Base-by-base conservation (phyloP, 2,888 invertebrate species). In the Leucania comma region DNA sequence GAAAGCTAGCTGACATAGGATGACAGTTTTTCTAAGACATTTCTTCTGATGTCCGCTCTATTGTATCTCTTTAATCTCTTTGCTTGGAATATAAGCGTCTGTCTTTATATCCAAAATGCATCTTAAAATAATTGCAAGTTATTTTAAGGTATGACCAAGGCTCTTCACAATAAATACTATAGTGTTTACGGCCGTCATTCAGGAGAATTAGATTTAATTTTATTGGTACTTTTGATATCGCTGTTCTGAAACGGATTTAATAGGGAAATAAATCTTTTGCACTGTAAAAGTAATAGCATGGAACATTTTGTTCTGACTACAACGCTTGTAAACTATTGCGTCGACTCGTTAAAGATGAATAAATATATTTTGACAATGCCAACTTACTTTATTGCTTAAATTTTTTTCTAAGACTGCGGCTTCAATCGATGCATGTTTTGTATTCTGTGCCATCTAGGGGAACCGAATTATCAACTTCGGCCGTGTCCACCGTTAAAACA, bases 221-320 rank as follows among this genome's bases (percentile, higher is more conserved):
- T 79, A 78, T 64, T 61, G 75, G 64, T 63, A 53, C 70, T 78
- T 79, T 64, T 57, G 67, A 75, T 74, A 78, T 67, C 61, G 35
- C 3, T 10, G 53, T 60, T 74, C 66, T 48, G 57, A 70, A 75
- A 75, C 66, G 57, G 67, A 67, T 78, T 78, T 79, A 64, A 75
- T 68, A 64, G 80, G 42, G 60, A 62, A 65, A 79, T 79, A 80
- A 79, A 79, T 79, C 75, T 79, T 67, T 70, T 62, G 51, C 38
- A 65, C 46, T 59, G 58, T 69, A 54, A 74, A 63, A 78, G 32
- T 57, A 68, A 68, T 56, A 61, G 38, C 32, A 64, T 42, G 26
- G 46, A 68, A 59, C 46, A 64, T 61, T 67, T 77, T 56, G 48
- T 22, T 68, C 26, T 14, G 12, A 67, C 48, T 50, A n/a, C 50